Evolutionary conservation across 2,797 vertebrate species (phyloP), one percentile per base, ranked within the genome.

Genomic region (Myoxocephalus aenaeus): DNA sequence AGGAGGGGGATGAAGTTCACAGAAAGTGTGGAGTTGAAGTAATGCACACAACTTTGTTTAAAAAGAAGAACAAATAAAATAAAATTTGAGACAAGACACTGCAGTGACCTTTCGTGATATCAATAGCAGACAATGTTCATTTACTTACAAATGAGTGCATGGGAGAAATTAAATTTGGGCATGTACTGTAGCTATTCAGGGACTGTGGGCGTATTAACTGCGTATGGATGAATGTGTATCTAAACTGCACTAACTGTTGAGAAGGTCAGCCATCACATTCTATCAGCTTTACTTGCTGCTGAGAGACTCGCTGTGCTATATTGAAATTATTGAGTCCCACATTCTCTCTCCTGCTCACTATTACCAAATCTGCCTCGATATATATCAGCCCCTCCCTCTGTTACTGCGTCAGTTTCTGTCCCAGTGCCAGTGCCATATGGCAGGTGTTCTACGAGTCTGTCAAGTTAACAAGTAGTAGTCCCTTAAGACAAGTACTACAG

Each of bases 251-350:
- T 69, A 84, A 87, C 87, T 79, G 85, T 65, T 14, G 79, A 89
- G 86, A 92, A 93, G 92, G 92, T 93, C 91, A 92, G 77, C 70
- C 85, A 89, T 92, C 90, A 83, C 79, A 65, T 88, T 88, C 75
- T 66, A 89, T 92, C 85, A 91, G 80, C 80, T 75, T 79, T 81
- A 73, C 70, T 56, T 51, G 66, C 79, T 13, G 71, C 83, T 80
- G 69, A 77, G 78, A 75, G 62, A 67, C 66, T 75, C n/a, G 1
- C 46, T 40, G 61, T 46, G 73, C 61, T 77, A 46, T 75, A 75
- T 79, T 58, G 34, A 79, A 2, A 75, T 77, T 44, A 84, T 85
- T 22, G 48, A 86, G 77, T 58, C 48, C 62, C 64, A 13, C n/a
- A 18, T 77, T 75, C 58, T 40, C 42, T 80, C 61, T 75, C 20